Conservation (phyloP, 2,113 vertebrate genomes). For the Xerus inauris region DNA sequence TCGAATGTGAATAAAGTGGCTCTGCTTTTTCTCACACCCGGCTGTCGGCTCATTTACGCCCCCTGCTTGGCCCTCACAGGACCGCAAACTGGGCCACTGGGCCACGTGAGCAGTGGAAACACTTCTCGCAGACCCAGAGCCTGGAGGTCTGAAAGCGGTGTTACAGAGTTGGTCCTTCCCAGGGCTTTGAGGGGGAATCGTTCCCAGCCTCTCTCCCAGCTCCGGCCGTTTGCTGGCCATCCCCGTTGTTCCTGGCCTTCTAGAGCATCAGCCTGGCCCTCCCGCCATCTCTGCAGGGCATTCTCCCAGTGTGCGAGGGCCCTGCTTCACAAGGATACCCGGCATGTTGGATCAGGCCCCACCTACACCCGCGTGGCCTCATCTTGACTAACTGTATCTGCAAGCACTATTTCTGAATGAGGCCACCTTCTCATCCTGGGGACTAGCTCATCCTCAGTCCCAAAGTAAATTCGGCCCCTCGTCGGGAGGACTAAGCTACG, state of each 20-base stretch:
- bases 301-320: neutral
- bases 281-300: fast-evolving
- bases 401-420: neutral
- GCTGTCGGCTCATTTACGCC: fast-evolving
- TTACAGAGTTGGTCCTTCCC: fast-evolving
- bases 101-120: fast-evolving
- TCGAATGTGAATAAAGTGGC: fast-evolving
- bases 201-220: neutral
- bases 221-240: fast-evolving
- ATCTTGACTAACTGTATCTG: fast-evolving
- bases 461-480: too few species aligned
- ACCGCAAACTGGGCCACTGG: fast-evolving
- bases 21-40: neutral
- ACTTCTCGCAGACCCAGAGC: neutral
- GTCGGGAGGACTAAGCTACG: neutral
- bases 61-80: neutral
- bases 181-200: neutral
- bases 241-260: too few species aligned
- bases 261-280: too few species aligned
- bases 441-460: too few species aligned
- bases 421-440: too few species aligned
- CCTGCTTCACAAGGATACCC: too few species aligned
- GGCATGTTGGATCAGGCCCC: fast-evolving
- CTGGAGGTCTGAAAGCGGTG: fast-evolving
- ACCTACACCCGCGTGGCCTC: fast-evolving